A percentile compares a stretch with the other conserved stretches of the same genome.
phyloP scores from a whole-genome alignment of 1,140 invertebrate species.

The Episyrphus balteatus region DNA sequence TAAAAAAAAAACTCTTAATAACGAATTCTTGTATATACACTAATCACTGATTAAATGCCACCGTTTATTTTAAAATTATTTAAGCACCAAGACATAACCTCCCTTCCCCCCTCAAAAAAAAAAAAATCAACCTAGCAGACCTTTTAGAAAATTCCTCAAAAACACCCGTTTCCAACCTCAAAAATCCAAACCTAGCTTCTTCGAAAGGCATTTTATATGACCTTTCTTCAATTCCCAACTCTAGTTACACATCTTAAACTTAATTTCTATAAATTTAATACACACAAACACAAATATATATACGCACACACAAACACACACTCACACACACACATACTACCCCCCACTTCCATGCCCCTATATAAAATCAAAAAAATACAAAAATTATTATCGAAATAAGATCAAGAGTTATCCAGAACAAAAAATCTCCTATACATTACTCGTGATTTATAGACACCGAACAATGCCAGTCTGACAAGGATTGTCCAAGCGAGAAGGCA shows the following conservation, averaged over 20 bases:
- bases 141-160: too few relatives aligned
- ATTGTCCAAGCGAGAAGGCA: conserved; percentile 82
- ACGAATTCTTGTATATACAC: background rate
- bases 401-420: conserved; percentile 15
- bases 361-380: conserved; percentile 7
- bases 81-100: background rate
- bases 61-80: background rate
- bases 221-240: too few relatives aligned
- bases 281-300: background rate
- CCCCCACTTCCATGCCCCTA: background rate
- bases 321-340: too few relatives aligned
- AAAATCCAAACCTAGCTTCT: too few relatives aligned
- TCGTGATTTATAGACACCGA: conserved; percentile 50
- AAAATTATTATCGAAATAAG: conserved; percentile 18
- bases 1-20: background rate
- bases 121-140: background rate
- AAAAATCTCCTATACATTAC: conserved; percentile 2
- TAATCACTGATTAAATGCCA: too few relatives aligned
- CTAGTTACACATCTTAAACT: background rate
- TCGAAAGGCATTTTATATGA: too few relatives aligned
- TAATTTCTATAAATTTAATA: background rate
- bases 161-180: too few relatives aligned
- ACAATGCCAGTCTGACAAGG: conserved; percentile 80
- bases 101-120: background rate
- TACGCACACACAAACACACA: too few relatives aligned